Evolutionary conservation across 2,888 invertebrate genomes (phyloP).

Genomic region (Encarsia formosa): DNA sequence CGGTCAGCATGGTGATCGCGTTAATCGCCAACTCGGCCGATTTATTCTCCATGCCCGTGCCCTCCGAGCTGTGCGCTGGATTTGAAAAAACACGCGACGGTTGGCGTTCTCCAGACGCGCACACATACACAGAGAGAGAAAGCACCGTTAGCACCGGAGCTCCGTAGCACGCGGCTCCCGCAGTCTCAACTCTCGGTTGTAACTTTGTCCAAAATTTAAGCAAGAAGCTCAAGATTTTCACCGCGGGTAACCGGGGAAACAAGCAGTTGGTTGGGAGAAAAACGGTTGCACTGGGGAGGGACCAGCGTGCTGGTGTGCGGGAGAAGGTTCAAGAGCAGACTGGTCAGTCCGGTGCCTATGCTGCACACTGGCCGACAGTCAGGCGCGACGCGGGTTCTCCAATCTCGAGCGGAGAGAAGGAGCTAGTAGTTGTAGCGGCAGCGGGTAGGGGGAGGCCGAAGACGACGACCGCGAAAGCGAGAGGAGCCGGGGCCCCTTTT

Average conservation of each 20-base stretch:
- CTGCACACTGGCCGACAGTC: constrained; percentile 9
- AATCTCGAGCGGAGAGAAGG: too few species aligned
- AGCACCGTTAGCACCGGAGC: background rate
- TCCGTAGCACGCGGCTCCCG: background rate
- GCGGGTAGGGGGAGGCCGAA: too few species aligned
- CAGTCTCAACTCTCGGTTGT: background rate
- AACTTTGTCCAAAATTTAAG: too few species aligned
- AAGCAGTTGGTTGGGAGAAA: background rate
- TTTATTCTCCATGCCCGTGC: too few species aligned
- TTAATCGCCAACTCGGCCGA: too few species aligned
- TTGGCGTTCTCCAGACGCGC: background rate
- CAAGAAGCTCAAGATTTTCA: too few species aligned
- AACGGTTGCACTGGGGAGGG: background rate
- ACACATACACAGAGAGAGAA: background rate
- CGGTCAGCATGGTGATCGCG: too few species aligned
- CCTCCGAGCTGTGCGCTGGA: too few species aligned
- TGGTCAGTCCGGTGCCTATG: constrained; percentile 30
- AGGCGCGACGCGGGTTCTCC: constrained; percentile 10
- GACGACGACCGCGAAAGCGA: too few species aligned
- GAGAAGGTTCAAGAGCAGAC: constrained; percentile 27
- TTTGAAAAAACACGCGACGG: background rate
- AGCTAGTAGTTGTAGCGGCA: too few species aligned
- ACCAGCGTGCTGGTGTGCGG: constrained; percentile 14
- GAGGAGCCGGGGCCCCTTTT: background rate
- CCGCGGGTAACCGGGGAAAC: background rate